Conservation (phyloP, 2,113 vertebrate species). For the Solea senegalensis region DNA sequence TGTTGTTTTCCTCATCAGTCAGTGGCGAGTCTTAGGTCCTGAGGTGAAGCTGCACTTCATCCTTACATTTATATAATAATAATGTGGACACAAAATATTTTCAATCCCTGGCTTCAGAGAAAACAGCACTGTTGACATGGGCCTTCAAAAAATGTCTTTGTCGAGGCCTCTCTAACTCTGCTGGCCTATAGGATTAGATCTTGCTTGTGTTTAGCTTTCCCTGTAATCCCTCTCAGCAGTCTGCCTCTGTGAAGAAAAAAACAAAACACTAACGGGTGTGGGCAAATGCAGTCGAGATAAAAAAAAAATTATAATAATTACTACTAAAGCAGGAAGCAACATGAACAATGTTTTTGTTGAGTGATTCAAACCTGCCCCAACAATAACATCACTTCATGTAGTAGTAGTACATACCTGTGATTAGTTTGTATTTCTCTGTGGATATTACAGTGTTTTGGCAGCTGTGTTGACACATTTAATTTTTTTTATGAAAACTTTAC, state of each 20-base stretch:
- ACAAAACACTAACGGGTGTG: constrained; percentile 31
- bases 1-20: no score
- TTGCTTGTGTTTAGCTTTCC: constrained; percentile 54
- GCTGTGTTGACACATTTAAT: no score
- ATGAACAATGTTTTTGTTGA: constrained; percentile 33
- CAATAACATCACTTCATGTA: no score
- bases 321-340: constrained; percentile 40
- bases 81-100: constrained; percentile 4
- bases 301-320: constrained; percentile 8
- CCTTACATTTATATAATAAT: constrained; percentile 23
- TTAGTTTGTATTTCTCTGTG: no score
- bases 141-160: constrained; percentile 35
- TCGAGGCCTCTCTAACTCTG: constrained; percentile 49
- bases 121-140: not conserved
- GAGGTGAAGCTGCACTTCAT: constrained; percentile 4
- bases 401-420: no score
- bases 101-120: constrained; percentile 9
- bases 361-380: constrained; percentile 7
- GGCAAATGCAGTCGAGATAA: constrained; percentile 38
- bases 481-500: no score
- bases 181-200: constrained; percentile 60
- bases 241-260: constrained; percentile 51
- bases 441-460: no score
- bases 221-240: constrained; percentile 63
- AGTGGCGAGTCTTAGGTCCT: no score